phyloP scores from a whole-genome alignment of 2,797 vertebrate genomes.

The Melanogrammus aeglefinus region DNA sequence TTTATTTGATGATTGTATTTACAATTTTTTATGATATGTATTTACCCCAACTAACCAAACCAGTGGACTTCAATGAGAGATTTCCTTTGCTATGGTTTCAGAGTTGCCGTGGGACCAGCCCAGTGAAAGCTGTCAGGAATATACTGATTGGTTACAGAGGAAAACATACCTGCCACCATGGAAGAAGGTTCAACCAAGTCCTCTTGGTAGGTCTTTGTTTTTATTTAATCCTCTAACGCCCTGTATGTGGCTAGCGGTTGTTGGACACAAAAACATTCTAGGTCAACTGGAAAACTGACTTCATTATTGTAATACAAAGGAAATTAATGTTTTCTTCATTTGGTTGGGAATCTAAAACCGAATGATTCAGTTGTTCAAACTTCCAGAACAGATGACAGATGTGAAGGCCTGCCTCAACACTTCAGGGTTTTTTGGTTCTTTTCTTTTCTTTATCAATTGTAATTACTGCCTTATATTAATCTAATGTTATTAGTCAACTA shows the following conservation, averaged over 20 bases:
- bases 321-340: not conserved
- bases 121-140: slow-evolving; percentile 90
- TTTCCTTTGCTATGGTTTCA: slow-evolving; percentile 49
- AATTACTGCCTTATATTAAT: not conserved
- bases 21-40: not conserved
- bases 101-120: slow-evolving; percentile 98
- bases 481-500: not conserved
- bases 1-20: not conserved
- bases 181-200: slow-evolving; percentile 91
- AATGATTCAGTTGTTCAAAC: not conserved
- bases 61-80: not conserved
- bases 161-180: slow-evolving; percentile 91
- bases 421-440: not conserved
- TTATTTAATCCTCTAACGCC: not conserved
- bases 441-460: not conserved
- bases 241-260: not conserved
- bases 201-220: slow-evolving; percentile 76
- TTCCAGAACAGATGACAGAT: not conserved
- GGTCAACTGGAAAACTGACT: too few species aligned
- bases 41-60: not conserved
- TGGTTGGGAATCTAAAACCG: not conserved
- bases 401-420: not conserved
- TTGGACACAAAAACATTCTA: not conserved
- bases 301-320: too few species aligned
- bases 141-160: slow-evolving; percentile 91